Evolutionary conservation across 1,140 invertebrate species (phyloP), one percentile per base, ranked within the genome.

Genomic region (Nymphalis io): DNA sequence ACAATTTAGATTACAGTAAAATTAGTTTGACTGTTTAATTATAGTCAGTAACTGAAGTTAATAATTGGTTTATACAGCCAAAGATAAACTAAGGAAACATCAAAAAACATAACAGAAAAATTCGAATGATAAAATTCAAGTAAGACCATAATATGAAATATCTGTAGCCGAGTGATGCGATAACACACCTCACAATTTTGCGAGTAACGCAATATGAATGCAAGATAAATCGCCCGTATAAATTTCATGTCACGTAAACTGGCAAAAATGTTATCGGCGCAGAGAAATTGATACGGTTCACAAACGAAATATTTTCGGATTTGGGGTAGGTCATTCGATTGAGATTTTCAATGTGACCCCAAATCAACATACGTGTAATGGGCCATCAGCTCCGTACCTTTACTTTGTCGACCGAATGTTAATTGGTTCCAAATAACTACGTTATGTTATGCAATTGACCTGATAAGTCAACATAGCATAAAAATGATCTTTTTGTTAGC

Each of bases 231-330:
- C 83, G 81, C 73, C 78, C 77, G 81, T 82, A 89, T 88, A 84
- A 89, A 89, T 89, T 88, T 85, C 85, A 78, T 74, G 87, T 89
- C 89, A 89, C 87, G 89, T 89, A 86, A 85, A 88, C 80, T 74
- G 82, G 82, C 80, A 88, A 87, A 87, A 89, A 85, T 87, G 83
- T 87, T 89, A 89, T 91, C 89, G 80, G 77, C 74, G 66, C 75
- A 81, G 78, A 83, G 79, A 81, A 84, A 86, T 85, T 87, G 83
- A 90, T 90, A 87, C 78, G 79, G 76, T 78, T 73, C 68, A 70
- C 78, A 80, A 82, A 73, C 82, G 81, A 76, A 83, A 84, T 85
- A 77, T 86, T 87, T 75, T 73, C 60, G 76, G 55, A 68, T 59
- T 80, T 82, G 78, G 69, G 79, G 80, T 82, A 80, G 79, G 81